These are phyloP conservation scores for Sterrhoptilus dennistouni DNA, from an alignment of 2,113 vertebrate genomes.

Conservation along the genomic window DNA sequence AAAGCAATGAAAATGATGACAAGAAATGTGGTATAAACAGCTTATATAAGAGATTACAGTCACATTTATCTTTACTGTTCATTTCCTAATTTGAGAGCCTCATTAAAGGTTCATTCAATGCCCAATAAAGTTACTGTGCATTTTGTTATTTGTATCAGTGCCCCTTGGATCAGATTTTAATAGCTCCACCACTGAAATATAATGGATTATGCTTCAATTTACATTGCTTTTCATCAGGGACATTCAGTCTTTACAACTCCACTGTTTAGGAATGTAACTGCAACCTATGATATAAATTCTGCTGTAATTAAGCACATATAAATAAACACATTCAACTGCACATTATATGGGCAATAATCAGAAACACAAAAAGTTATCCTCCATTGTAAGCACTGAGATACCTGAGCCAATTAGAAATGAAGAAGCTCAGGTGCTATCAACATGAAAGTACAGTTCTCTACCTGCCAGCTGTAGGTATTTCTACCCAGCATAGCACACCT, in stretches of 20 bases:
- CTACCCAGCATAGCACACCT: neutral
- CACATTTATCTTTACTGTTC: slow-evolving; percentile 31
- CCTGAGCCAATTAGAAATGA: neutral
- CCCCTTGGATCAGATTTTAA: neutral
- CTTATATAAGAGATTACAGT: slow-evolving; percentile 56
- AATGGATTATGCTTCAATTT: neutral
- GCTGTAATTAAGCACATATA: neutral
- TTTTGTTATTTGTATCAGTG: neutral
- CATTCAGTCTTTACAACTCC: neutral
- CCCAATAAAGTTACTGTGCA: neutral
- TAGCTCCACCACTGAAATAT: neutral
- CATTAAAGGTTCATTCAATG: neutral
- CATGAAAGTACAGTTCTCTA: neutral
- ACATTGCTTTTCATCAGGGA: slow-evolving; percentile 7
- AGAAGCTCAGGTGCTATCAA: neutral
- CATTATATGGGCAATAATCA: neutral
- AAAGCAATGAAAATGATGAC: slow-evolving; percentile 52
- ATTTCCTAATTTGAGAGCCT: slow-evolving; percentile 19
- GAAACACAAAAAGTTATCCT: neutral
- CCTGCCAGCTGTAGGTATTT: neutral
- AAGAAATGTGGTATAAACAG: slow-evolving; percentile 56
- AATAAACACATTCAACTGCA: neutral
- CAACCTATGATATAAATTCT: neutral
- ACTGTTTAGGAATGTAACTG: slow-evolving; percentile 2
- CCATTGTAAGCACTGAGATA: neutral